Percentiles rank a stretch among this genome's conserved stretches.
phyloP scores from a whole-genome alignment of 2,797 vertebrate genomes.

The Gymnodraco acuticeps region DNA sequence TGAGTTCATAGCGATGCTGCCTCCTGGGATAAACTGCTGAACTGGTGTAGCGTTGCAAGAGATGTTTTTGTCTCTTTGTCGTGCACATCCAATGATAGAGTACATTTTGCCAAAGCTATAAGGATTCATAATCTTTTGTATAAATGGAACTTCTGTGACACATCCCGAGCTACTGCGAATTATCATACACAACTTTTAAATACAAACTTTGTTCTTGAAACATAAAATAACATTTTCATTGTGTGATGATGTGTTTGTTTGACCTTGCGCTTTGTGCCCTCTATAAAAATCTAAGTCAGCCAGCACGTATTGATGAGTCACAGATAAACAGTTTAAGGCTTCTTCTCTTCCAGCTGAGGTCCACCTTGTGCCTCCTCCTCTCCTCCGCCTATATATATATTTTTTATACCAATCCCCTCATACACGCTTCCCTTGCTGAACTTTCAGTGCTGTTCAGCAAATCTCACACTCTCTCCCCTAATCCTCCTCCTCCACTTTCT shows the following conservation, averaged over 20 bases:
- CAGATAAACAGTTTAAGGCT: constrained; percentile 62
- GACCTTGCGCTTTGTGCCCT: constrained; percentile 55
- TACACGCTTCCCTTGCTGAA: constrained; percentile 51
- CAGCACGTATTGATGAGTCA: constrained; percentile 68
- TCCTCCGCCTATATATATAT: constrained; percentile 35
- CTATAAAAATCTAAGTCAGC: constrained; percentile 47
- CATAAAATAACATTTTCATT: constrained; percentile 10
- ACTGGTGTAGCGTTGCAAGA: constrained; percentile 20
- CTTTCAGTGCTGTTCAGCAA: constrained; percentile 65
- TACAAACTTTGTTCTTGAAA: neutral
- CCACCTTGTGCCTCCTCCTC: constrained; percentile 42
- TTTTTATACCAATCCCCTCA: constrained; percentile 55
- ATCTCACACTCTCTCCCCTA: constrained; percentile 60
- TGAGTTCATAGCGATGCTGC: constrained; percentile 28
- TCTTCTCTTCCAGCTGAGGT: constrained; percentile 51
- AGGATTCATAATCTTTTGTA: constrained; percentile 6
- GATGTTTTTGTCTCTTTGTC: neutral
- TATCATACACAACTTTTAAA: neutral
- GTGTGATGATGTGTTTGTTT: constrained; percentile 19
- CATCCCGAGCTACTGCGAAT: neutral
- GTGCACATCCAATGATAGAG: no score
- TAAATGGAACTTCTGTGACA: neutral
- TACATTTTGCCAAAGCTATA: neutral
- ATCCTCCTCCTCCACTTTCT: constrained; percentile 68
- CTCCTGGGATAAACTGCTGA: constrained; percentile 23